Base-by-base conservation (phyloP, 2,888 invertebrate species). In the Chalcis sispes region DNA sequence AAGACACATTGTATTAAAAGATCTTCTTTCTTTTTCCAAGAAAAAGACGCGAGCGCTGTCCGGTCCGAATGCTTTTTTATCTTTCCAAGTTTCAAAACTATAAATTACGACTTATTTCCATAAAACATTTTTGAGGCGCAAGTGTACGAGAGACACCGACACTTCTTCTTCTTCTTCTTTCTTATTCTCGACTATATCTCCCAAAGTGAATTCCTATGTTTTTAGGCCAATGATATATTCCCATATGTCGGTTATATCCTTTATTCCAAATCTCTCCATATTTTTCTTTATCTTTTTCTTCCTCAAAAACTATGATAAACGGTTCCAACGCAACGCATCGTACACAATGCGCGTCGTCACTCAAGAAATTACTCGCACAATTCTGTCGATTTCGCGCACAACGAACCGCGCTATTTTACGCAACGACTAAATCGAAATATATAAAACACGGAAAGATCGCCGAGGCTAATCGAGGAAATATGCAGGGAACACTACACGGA, bases 401-500 rank as follows among this genome's bases (percentile, higher is more conserved):
- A 18, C 52, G 52, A 50, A 8, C 5, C 66, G 40, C n/a, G n/a
- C n/a, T n/a, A n/a, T n/a, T n/a, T n/a, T n/a, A n/a, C n/a, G n/a
- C n/a, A n/a, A n/a, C n/a, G 36, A 7, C 10, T 10, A 36, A 42
- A 42, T 42, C 42, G 13, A 13, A 13, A 42, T 8, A 42, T 15
- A 15, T 15, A 7, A 42, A 42, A 42, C 13, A 42, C 13, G 42
- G 18, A 27, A 29, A 40, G 58, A 58, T 42, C n/a, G 52, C 10
- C n/a, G 20, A 2, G 64, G 58, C 59, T 79, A 77, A 79, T 79
- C 77, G 79, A 69, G 79, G 77, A 82, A 85, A 83, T 83, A 85
- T 84, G 81, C 81, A 80, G 81, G 83, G 81, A n/a, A n/a, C n/a
- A n/a, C n/a, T n/a, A 81, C 81, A 82, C 77, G 81, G 79, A 81